phyloP scores from a whole-genome alignment of 2,888 invertebrate species.

The Amphipoea lucens region DNA sequence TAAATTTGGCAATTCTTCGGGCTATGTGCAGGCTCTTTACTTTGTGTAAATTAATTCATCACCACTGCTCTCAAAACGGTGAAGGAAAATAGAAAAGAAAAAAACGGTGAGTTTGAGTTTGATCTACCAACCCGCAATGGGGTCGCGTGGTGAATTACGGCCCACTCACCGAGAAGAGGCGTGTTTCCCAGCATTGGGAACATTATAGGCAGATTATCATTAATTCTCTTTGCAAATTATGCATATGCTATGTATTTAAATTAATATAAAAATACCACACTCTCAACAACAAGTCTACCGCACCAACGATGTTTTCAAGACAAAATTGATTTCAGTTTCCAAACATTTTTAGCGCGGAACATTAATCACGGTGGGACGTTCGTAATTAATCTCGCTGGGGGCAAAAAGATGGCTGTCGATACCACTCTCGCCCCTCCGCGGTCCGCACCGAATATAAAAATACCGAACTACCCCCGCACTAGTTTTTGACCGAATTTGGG shows the following conservation, averaged over 20 bases:
- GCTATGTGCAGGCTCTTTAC: no score
- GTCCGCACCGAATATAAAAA: slow-evolving; percentile 64
- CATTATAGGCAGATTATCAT: neutral
- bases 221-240: neutral
- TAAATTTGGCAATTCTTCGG: no score
- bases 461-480: slow-evolving; percentile 20
- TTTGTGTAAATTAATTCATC: no score
- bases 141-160: no score
- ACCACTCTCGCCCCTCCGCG: slow-evolving; percentile 66
- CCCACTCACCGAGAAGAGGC: no score
- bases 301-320: slow-evolving; percentile 57
- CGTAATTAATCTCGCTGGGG: slow-evolving; percentile 81
- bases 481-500: slow-evolving; percentile 26
- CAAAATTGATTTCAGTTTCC: slow-evolving; percentile 76
- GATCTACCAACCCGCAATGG: no score
- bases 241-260: neutral
- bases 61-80: no score
- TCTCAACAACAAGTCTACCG: neutral
- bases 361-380: slow-evolving; percentile 77
- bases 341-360: slow-evolving; percentile 75
- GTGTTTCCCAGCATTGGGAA: no score
- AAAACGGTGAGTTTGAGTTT: no score
- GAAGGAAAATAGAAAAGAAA: no score
- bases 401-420: slow-evolving; percentile 81
- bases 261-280: neutral